A percentile compares a stretch with the other conserved stretches of the same genome.
Conservation (phyloP, 37 sponge, comb jelly and placozoan species). For the Cliona cf. orientalis region DNA sequence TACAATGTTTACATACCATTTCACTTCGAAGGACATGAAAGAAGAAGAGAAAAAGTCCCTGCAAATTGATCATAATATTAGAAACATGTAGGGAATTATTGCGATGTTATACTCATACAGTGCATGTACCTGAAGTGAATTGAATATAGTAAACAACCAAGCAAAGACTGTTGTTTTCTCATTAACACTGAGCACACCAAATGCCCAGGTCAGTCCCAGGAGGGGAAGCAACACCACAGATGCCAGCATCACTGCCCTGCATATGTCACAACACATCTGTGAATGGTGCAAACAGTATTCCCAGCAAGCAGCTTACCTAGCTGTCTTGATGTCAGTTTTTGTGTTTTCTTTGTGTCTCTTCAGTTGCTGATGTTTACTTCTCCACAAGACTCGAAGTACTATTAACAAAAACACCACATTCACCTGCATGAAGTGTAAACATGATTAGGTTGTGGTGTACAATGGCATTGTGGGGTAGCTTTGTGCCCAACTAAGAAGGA, state of each 20-base stretch:
- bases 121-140: constrained; percentile 60
- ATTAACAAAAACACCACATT: no score
- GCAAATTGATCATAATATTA: neutral
- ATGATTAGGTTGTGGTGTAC: no score
- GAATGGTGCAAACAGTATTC: no score
- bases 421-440: no score
- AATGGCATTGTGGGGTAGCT: no score
- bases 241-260: constrained; percentile 29
- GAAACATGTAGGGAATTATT: neutral
- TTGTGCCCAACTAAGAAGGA: no score
- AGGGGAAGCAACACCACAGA: constrained; percentile 52
- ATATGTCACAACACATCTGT: no score
- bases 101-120: neutral
- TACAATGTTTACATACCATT: constrained; percentile 34
- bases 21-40: constrained; percentile 60
- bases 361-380: no score
- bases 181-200: constrained; percentile 68
- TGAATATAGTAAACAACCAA: constrained; percentile 74
- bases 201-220: constrained; percentile 66
- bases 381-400: no score
- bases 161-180: constrained; percentile 65
- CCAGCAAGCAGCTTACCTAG: no score
- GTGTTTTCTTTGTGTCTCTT: no score
- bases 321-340: no score
- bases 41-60: constrained; percentile 46